phyloP scores from a whole-genome alignment of 2,113 vertebrate species.

The Muscicapa adusta region DNA sequence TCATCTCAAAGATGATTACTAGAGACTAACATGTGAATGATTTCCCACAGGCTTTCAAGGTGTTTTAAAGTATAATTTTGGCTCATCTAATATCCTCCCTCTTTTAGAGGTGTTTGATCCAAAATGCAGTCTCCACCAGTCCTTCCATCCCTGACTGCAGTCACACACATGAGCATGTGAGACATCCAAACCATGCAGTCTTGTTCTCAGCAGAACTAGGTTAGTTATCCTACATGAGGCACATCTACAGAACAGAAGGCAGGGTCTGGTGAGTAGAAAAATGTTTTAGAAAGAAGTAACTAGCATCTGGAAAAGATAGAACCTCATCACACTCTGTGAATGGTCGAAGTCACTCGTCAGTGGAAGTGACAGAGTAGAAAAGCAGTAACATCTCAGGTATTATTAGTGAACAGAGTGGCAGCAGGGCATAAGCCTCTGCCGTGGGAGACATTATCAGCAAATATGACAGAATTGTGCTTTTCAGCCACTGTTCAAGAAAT shows the following conservation, averaged over 20 bases:
- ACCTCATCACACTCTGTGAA: not conserved
- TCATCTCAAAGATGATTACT: not conserved
- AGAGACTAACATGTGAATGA: not conserved
- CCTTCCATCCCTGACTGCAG: not conserved
- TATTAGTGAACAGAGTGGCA: not conserved
- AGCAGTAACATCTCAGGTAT: not conserved
- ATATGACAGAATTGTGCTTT: not conserved
- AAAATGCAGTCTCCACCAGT: not conserved
- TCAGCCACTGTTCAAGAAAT: not conserved
- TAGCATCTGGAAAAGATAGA: not conserved
- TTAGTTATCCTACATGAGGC: not conserved
- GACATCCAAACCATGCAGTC: rapidly evolving
- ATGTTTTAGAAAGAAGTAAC: not conserved
- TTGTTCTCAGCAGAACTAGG: not conserved
- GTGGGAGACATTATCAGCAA: not conserved
- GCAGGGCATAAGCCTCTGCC: not conserved
- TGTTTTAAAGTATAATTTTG: not conserved
- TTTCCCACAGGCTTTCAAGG: not conserved
- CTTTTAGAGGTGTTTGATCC: not conserved
- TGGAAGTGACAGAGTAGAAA: not conserved
- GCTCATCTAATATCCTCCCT: not conserved
- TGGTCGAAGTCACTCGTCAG: not conserved
- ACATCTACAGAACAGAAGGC: not conserved
- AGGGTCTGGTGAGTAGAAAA: not conserved
- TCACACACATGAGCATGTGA: rapidly evolving